Evolutionary conservation across 2,113 vertebrate genomes (phyloP).

Genomic region (Podiceps cristatus): DNA sequence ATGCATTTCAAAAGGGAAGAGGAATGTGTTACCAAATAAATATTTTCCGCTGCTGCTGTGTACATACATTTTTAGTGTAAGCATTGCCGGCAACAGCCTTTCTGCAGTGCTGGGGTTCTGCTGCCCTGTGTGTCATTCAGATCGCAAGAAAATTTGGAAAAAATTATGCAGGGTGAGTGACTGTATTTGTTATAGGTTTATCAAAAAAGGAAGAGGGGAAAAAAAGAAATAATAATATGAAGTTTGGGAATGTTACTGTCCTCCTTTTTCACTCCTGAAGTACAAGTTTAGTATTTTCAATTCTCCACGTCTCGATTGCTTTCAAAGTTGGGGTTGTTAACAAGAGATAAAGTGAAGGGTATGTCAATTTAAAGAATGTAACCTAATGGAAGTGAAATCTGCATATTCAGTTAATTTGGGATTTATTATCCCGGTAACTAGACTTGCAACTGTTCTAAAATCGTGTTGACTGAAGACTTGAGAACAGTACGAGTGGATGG

Average conservation of each 20-base stretch:
- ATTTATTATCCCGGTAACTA: constrained; percentile 81
- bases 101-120: constrained; percentile 20
- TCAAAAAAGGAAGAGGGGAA: not conserved
- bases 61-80: constrained; percentile 52
- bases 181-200: not conserved
- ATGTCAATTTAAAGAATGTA: constrained; percentile 70
- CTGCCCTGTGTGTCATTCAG: constrained; percentile 24
- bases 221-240: not conserved
- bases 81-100: constrained; percentile 12
- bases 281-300: constrained; percentile 50
- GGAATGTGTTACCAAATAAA: constrained; percentile 50
- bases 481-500: constrained; percentile 76
- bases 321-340: constrained; percentile 60
- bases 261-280: constrained; percentile 34
- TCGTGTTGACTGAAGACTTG: constrained; percentile 68
- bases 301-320: constrained; percentile 34
- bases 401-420: constrained; percentile 76
- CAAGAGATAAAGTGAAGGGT: constrained; percentile 66
- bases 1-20: constrained; percentile 33
- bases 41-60: constrained; percentile 44
- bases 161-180: not conserved
- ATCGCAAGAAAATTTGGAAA: constrained; percentile 16
- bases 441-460: constrained; percentile 80
- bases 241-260: not conserved
- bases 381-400: constrained; percentile 71